Percentiles rank a stretch among this genome's conserved stretches.
phyloP scores from a whole-genome alignment of 2,888 invertebrate species.

The Dascillus cervinus region DNA sequence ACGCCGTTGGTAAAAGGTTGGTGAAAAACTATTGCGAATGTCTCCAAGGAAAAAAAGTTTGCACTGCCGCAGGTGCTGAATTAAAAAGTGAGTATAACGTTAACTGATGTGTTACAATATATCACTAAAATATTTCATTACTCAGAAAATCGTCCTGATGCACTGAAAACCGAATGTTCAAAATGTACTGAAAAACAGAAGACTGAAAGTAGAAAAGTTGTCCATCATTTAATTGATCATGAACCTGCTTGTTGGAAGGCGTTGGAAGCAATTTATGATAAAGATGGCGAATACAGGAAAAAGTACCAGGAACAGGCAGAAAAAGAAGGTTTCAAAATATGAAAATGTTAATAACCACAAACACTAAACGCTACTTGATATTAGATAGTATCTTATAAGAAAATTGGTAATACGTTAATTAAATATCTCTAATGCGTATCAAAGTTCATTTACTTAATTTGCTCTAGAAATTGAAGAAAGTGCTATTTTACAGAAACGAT shows the following conservation, averaged over 20 bases:
- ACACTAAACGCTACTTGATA: too few relatives aligned
- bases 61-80: constrained; percentile 62
- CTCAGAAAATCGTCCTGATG: constrained; percentile 51
- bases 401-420: too few relatives aligned
- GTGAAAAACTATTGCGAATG: constrained; percentile 42
- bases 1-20: too few relatives aligned
- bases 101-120: background rate
- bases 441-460: too few relatives aligned
- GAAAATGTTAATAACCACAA: too few relatives aligned
- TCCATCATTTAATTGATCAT: constrained; percentile 58
- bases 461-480: too few relatives aligned
- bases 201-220: constrained; percentile 54
- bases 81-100: constrained; percentile 53
- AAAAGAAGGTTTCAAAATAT: constrained; percentile 24
- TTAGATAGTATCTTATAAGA: too few relatives aligned
- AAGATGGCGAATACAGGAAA: constrained; percentile 54
- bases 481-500: too few relatives aligned
- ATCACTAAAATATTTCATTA: background rate
- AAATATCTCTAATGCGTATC: too few relatives aligned
- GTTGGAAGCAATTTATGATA: constrained; percentile 62
- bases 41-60: constrained; percentile 54
- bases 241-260: constrained; percentile 57
- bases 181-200: constrained; percentile 63
- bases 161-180: constrained; percentile 56
- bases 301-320: constrained; percentile 55